Evolutionary conservation across 1,140 invertebrate genomes (phyloP).

Genomic region (Papilio machaon): DNA sequence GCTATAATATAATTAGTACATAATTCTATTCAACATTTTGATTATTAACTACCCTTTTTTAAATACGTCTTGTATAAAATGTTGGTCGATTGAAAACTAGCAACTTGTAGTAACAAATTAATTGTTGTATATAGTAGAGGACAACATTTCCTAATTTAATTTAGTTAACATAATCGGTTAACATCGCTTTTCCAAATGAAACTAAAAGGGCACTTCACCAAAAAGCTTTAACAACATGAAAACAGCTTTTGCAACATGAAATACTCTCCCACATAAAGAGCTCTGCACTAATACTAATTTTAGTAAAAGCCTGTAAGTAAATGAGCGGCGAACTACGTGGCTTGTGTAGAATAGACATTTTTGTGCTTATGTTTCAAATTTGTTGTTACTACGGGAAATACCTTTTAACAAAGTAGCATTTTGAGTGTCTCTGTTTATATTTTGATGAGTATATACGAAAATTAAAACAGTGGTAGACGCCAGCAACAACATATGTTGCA

Average conservation of each 20-base stretch:
- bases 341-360: constrained; percentile 1
- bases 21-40: too few relatives aligned
- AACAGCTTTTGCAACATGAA: constrained; percentile 16
- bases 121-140: too few relatives aligned
- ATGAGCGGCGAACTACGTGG: constrained; percentile 2
- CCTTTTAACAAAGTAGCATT: neutral
- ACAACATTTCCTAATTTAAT: neutral
- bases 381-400: neutral
- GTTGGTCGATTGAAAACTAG: too few relatives aligned
- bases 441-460: too few relatives aligned
- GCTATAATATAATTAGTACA: too few relatives aligned
- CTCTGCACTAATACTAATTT: constrained; percentile 21
- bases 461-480: too few relatives aligned
- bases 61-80: too few relatives aligned
- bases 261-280: constrained; percentile 6
- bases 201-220: constrained; percentile 22
- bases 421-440: neutral
- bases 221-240: constrained; percentile 21
- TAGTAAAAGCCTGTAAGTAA: constrained; percentile 25
- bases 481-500: too few relatives aligned
- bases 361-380: neutral
- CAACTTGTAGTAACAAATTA: too few relatives aligned
- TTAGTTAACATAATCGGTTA: neutral
- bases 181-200: constrained; percentile 5
- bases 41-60: too few relatives aligned